Percentiles rank a stretch among this genome's conserved stretches.
These are phyloP conservation scores for Aporophyla lueneburgensis DNA, from an alignment of 2,888 invertebrate genomes.

Conservation along the genomic window DNA sequence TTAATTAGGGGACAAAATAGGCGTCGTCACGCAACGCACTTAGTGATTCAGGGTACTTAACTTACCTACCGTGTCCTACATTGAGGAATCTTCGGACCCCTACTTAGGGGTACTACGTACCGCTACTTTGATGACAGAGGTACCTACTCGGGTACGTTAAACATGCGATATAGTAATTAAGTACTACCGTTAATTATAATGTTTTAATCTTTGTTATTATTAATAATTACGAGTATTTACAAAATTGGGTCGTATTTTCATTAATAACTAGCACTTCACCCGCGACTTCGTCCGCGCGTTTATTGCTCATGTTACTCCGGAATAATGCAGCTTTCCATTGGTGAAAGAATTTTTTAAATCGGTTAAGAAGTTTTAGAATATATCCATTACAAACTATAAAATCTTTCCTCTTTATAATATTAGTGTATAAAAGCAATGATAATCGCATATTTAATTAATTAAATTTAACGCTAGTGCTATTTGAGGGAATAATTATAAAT, in stretches of 20 bases:
- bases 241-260: not conserved
- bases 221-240: not conserved
- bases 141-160: conserved; percentile 21
- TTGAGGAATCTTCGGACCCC: conserved; percentile 69
- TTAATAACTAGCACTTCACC: not conserved
- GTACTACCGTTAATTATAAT: conserved; percentile 1
- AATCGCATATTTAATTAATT: not conserved
- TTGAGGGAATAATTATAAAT: not conserved
- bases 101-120: conserved; percentile 38
- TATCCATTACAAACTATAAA: too few relatives aligned
- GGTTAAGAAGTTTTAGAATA: too few relatives aligned
- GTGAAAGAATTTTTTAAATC: too few relatives aligned
- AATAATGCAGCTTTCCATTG: too few relatives aligned
- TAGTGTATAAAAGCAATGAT: not conserved
- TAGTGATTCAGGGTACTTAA: conserved; percentile 74
- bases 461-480: not conserved
- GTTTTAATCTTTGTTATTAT: conserved; percentile 1
- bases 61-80: conserved; percentile 72
- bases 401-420: too few relatives aligned
- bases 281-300: too few relatives aligned
- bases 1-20: conserved; percentile 85
- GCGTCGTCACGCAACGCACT: conserved; percentile 81
- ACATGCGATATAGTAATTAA: conserved; percentile 65
- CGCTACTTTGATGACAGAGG: conserved; percentile 33
- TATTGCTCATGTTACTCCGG: too few relatives aligned